Evolutionary conservation across 2,797 vertebrate species (phyloP).

Genomic region (Bradypodion pumilum): DNA sequence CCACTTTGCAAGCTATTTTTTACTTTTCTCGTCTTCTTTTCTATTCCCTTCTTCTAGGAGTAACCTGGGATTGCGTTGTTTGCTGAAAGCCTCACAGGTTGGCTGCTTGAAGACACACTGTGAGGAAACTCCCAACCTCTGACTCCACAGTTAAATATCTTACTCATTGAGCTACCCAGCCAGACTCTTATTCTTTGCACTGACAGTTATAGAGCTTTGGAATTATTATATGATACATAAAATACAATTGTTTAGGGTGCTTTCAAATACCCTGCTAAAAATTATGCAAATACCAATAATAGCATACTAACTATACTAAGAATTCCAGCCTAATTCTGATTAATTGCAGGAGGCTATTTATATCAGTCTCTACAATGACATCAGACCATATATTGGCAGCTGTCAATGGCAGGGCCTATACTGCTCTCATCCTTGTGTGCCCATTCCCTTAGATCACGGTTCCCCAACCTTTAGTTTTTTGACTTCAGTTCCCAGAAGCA

Average conservation of each 20-base stretch:
- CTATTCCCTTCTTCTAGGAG: no score
- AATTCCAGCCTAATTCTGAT: background rate
- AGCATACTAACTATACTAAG: background rate
- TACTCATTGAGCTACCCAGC: no score
- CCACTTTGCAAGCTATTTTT: no score
- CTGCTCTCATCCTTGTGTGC: background rate
- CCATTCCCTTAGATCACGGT: background rate
- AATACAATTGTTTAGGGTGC: no score
- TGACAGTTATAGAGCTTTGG: background rate
- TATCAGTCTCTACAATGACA: background rate
- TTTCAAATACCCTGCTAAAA: background rate
- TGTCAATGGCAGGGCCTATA: background rate
- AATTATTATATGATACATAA: background rate
- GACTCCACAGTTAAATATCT: no score
- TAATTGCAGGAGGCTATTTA: background rate
- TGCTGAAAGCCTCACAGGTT: no score
- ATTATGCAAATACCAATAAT: background rate
- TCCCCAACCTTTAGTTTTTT: no score
- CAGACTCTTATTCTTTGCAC: background rate
- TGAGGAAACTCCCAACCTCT: no score
- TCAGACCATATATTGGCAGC: background rate
- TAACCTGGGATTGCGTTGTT: no score
- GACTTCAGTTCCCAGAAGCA: no score
- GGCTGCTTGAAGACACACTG: no score
- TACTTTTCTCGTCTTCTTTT: no score